A percentile compares a stretch with the other conserved stretches of the same genome.
Conservation (phyloP, 2,888 invertebrate genomes). For the Barypeithes pellucidus region DNA sequence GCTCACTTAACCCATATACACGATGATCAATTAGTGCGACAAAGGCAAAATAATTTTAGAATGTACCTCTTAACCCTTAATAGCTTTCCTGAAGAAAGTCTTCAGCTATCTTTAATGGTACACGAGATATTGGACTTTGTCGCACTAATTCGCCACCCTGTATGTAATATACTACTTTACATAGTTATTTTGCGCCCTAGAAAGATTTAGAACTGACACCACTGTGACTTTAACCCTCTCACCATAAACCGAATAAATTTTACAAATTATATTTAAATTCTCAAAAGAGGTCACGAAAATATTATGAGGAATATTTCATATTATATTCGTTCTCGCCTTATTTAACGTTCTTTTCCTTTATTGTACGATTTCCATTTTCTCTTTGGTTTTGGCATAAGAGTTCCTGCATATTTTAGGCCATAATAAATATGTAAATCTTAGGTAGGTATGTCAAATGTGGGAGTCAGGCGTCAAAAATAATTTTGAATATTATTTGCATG, state of each 20-base stretch:
- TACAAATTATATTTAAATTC: constrained; percentile 19
- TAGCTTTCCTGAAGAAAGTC: no score
- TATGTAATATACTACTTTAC: no score
- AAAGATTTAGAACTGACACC: neutral
- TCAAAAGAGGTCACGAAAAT: constrained; percentile 16
- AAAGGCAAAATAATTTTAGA: no score
- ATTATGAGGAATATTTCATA: constrained; percentile 11
- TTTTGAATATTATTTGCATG: constrained; percentile 4
- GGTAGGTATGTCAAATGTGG: constrained; percentile 20
- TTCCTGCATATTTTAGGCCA: constrained; percentile 21
- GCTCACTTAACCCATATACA: no score
- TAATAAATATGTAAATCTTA: constrained; percentile 38
- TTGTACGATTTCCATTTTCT: constrained; percentile 28
- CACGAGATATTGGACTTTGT: no score
- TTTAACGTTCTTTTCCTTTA: constrained; percentile 32
- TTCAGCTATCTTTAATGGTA: no score
- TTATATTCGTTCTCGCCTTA: constrained; percentile 15
- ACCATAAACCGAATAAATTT: neutral
- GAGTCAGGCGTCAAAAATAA: constrained; percentile 16
- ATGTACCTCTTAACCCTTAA: no score
- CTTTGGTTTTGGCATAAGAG: constrained; percentile 19
- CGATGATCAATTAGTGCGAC: no score
- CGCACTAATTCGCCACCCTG: no score
- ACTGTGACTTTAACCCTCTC: neutral
- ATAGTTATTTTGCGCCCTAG: no score